phyloP scores from a whole-genome alignment of 2,888 invertebrate genomes.

The Aplocera efformata region DNA sequence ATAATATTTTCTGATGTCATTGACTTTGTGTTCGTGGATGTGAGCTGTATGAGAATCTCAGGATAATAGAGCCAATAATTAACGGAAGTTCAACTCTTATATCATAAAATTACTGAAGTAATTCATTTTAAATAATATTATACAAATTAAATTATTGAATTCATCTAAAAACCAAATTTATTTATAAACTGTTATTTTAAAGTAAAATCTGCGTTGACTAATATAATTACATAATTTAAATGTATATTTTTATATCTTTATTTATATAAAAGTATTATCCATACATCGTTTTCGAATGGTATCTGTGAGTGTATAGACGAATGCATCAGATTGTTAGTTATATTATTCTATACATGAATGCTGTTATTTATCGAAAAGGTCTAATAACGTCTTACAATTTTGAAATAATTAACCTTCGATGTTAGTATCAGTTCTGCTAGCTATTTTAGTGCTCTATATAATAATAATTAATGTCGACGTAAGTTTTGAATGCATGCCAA shows the following conservation, averaged over 20 bases:
- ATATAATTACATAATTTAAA: slow-evolving; percentile 67
- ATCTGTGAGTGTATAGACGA: slow-evolving; percentile 38
- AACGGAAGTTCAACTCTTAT: slow-evolving; percentile 22
- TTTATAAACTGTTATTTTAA: slow-evolving; percentile 62
- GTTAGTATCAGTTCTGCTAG: slow-evolving; percentile 8
- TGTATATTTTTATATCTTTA: slow-evolving; percentile 76
- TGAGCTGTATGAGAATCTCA: slow-evolving; percentile 56
- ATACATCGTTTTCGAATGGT: slow-evolving; percentile 47
- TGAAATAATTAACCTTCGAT: neutral
- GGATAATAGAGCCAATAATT: slow-evolving; percentile 38
- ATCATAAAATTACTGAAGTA: slow-evolving; percentile 17
- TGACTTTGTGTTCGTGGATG: slow-evolving; percentile 5
- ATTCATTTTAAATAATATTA: slow-evolving; percentile 25
- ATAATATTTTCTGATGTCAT: slow-evolving; percentile 22
- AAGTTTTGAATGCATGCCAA: slow-evolving; percentile 26
- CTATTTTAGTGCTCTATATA: slow-evolving; percentile 21
- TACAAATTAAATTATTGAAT: slow-evolving; percentile 30
- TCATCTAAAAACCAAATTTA: slow-evolving; percentile 24
- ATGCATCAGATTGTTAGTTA: slow-evolving; percentile 8
- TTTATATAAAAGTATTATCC: slow-evolving; percentile 67
- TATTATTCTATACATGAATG: slow-evolving; percentile 13
- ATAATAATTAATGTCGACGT: slow-evolving; percentile 15
- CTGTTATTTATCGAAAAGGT: slow-evolving; percentile 9
- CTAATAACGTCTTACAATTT: neutral
- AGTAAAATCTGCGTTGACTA: slow-evolving; percentile 68